phyloP scores from a whole-genome alignment of 2,888 invertebrate species.

The Colletes collaris region DNA sequence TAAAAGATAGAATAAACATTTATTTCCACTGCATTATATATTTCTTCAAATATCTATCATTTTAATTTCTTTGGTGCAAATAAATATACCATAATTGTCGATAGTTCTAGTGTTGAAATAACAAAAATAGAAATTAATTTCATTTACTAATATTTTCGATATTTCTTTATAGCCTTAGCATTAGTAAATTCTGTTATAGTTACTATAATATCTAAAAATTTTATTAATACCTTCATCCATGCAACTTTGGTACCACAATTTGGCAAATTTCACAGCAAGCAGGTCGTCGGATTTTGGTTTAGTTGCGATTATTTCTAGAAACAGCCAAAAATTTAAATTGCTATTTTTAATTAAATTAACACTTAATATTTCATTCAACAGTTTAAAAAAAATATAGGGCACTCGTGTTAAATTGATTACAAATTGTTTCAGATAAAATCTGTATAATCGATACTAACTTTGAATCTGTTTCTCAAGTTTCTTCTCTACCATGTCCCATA shows the following conservation, averaged over 20 bases:
- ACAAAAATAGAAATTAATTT: too few relatives aligned
- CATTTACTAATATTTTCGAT: too few relatives aligned
- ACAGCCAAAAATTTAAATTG: not conserved
- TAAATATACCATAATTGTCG: too few relatives aligned
- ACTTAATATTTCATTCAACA: not conserved
- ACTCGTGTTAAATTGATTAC: too few relatives aligned
- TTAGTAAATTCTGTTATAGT: not conserved
- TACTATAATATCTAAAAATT: not conserved
- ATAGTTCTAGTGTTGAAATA: too few relatives aligned
- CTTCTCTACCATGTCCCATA: constrained; percentile 21
- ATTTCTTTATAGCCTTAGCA: too few relatives aligned
- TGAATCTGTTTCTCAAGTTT: constrained; percentile 32
- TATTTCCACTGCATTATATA: too few relatives aligned
- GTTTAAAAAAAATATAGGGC: too few relatives aligned
- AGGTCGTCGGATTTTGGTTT: constrained; percentile 54
- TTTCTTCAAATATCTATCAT: too few relatives aligned
- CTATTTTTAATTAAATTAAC: not conserved
- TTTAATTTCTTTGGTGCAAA: too few relatives aligned
- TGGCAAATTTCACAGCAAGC: constrained; percentile 67
- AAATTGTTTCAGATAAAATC: too few relatives aligned
- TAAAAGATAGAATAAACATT: too few relatives aligned
- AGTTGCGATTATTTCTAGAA: not conserved
- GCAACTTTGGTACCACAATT: constrained; percentile 72
- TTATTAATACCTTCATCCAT: constrained; percentile 64
- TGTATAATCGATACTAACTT: constrained; percentile 4